These are phyloP conservation scores for Drosophila ananassae DNA, from an alignment of 1,140 invertebrate genomes.

Conservation along the genomic window DNA sequence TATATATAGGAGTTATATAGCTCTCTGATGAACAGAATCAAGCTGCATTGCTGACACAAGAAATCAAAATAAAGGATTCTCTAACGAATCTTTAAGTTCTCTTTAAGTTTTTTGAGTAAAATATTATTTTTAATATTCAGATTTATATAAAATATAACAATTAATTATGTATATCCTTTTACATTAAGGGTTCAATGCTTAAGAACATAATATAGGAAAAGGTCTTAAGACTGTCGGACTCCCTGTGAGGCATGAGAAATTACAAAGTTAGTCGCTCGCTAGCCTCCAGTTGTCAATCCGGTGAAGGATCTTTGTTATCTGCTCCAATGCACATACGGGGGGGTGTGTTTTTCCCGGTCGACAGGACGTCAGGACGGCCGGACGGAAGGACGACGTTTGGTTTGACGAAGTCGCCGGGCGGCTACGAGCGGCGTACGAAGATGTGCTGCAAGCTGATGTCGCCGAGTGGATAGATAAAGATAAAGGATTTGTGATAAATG, in stretches of 20 bases:
- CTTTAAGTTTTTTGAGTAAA: neutral
- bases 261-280: constrained; percentile 67
- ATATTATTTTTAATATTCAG: neutral
- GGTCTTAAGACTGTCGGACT: constrained; percentile 19
- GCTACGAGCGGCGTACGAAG: constrained; percentile 39
- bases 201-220: constrained; percentile 5
- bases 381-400: constrained; percentile 54
- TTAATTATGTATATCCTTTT: neutral
- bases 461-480: constrained; percentile 77
- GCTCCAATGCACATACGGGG: constrained; percentile 72
- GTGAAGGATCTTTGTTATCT: constrained; percentile 80
- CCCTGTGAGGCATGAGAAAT: constrained; percentile 64
- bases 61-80: neutral
- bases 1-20: constrained; percentile 10
- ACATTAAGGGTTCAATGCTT: neutral
- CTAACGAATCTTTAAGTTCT: neutral
- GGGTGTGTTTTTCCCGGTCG: constrained; percentile 17
- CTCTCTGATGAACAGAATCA: constrained; percentile 6
- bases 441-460: constrained; percentile 66
- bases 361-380: neutral
- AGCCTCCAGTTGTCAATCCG: constrained; percentile 77
- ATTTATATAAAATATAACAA: neutral
- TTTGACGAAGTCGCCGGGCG: constrained; percentile 60
- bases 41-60: constrained; percentile 8
- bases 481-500: constrained; percentile 78